These are phyloP conservation scores for Turritopsis rubra DNA, from an alignment of 30 jellyfish, hydroid and myxozoan species.

Conservation along the genomic window DNA sequence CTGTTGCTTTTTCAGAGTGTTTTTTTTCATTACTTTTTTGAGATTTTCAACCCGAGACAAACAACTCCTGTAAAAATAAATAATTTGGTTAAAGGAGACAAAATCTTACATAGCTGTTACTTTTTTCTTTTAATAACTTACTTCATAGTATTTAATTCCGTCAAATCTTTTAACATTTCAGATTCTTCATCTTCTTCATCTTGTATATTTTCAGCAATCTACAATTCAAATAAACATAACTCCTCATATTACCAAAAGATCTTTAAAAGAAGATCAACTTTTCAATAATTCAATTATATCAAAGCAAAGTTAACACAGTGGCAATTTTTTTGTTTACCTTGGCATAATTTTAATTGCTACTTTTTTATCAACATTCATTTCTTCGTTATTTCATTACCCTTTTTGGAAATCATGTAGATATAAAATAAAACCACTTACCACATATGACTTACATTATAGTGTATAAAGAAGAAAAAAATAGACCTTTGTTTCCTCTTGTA, in stretches of 20 bases:
- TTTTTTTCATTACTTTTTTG: constrained; percentile 20
- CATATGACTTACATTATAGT: neutral
- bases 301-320: too few relatives aligned
- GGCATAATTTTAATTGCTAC: too few relatives aligned
- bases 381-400: too few relatives aligned
- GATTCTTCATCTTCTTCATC: constrained; percentile 94
- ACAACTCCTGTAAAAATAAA: constrained; percentile 45
- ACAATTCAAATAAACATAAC: neutral
- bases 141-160: constrained; percentile 74
- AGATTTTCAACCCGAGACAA: constrained; percentile 58
- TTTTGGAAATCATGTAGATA: too few relatives aligned
- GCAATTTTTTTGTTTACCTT: too few relatives aligned
- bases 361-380: too few relatives aligned
- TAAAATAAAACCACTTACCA: too few relatives aligned
- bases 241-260: neutral
- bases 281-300: too few relatives aligned
- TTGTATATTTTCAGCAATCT: constrained; percentile 83
- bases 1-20: neutral
- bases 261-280: too few relatives aligned
- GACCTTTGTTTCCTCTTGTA: constrained; percentile 94
- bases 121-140: too few relatives aligned
- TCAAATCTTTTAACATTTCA: constrained; percentile 72
- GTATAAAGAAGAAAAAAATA: too few relatives aligned
- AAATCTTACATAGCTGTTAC: too few relatives aligned
- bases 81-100: neutral